Percentiles rank a stretch among this genome's conserved stretches.
phyloP scores from a whole-genome alignment of 2,113 vertebrate species.

The Chrysochloris asiatica region DNA sequence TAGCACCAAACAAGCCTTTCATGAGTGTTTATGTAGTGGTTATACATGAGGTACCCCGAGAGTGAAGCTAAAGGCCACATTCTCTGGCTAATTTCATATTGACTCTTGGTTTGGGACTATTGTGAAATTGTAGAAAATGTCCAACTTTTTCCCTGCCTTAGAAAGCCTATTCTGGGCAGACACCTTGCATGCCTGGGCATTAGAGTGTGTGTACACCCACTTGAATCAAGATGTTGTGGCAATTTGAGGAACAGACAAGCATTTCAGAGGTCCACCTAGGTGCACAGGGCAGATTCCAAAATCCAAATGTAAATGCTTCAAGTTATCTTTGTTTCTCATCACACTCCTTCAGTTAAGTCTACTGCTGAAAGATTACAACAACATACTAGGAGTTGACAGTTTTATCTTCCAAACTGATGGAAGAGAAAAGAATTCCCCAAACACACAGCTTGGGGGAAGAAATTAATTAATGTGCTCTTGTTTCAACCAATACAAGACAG shows the following conservation, averaged over 20 bases:
- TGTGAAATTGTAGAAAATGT: neutral
- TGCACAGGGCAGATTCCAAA: neutral
- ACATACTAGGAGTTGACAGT: neutral
- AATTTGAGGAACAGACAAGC: neutral
- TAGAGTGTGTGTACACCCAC: accelerated
- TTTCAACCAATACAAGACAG: constrained; percentile 64
- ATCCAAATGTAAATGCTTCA: neutral
- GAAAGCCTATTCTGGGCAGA: accelerated
- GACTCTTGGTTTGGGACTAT: neutral
- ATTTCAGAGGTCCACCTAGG: neutral
- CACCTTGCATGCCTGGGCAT: accelerated
- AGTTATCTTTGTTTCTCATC: neutral
- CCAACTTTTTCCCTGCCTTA: neutral
- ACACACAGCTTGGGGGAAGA: constrained; percentile 65
- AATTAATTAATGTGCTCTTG: constrained; percentile 65
- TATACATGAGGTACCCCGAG: neutral
- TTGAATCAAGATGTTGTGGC: neutral
- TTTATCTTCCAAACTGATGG: constrained; percentile 65
- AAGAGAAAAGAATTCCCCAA: constrained; percentile 22
- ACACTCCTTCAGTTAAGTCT: neutral
- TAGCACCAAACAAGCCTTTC: neutral
- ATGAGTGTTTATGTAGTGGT: neutral
- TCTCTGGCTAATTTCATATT: neutral
- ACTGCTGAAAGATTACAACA: neutral
- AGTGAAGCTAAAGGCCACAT: neutral